A percentile compares a stretch with the other conserved stretches of the same genome.
phyloP scores from a whole-genome alignment of 53 echinoderm and acorn worm genomes.

The Echinarachnius parma region DNA sequence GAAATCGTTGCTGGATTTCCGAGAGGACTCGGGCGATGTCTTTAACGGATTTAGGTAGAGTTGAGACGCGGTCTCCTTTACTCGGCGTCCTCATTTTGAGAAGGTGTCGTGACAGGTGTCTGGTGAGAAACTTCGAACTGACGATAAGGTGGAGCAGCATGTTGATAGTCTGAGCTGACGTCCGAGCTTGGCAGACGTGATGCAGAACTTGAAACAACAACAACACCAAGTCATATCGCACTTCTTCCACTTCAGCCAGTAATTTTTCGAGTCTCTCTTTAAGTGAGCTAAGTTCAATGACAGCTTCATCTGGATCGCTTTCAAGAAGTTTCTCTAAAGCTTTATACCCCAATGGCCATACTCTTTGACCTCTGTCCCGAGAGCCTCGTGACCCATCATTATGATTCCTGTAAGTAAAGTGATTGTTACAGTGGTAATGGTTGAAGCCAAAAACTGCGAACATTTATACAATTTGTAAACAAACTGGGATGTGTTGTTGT shows the following conservation, averaged over 20 bases:
- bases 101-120: conserved; percentile 59
- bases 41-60: conserved; percentile 45
- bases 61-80: too few species aligned
- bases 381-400: too few species aligned
- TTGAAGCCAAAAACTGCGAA: too few species aligned
- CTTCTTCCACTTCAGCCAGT: conserved; percentile 49
- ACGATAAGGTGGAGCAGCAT: conserved; percentile 53
- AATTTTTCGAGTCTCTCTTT: conserved; percentile 60
- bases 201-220: conserved; percentile 55
- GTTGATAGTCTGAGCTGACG: conserved; percentile 49
- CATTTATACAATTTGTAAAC: too few species aligned
- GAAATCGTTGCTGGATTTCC: conserved; percentile 58
- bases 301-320: conserved; percentile 52
- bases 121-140: conserved; percentile 53
- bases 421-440: too few species aligned
- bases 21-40: conserved; percentile 58
- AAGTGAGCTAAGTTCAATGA: conserved; percentile 53
- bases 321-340: conserved; percentile 53
- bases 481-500: too few species aligned
- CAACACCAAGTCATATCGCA: conserved; percentile 69
- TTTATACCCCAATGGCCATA: conserved; percentile 68
- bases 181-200: conserved; percentile 54
- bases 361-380: too few species aligned
- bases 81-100: conserved; percentile 47
- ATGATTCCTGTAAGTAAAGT: too few species aligned